Evolutionary conservation across 2,113 vertebrate genomes (phyloP), one percentile per base, ranked within the genome.

Genomic region (Melierax canorus): DNA sequence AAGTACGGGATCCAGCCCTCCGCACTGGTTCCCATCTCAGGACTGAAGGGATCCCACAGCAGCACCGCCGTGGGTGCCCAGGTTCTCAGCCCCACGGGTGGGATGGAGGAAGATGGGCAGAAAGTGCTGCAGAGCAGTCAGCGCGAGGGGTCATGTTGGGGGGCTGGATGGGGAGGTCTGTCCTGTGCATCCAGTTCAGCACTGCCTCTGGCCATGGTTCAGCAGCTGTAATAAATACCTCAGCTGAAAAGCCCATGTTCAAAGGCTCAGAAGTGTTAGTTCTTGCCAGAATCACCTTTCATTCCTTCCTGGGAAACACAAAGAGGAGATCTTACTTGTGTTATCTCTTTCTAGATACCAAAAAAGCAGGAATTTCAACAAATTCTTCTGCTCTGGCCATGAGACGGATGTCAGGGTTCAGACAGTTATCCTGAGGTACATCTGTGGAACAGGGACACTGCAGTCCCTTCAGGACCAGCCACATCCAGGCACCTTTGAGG

Each of bases 141-240:
- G 53, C 6, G 36, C 56, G 46, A 50, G 39, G 48, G 45, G 45
- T 53, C 3, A 0, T 34, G 39, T 1, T 29, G 58, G 15, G 36
- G 66, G 91, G 58, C 66, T 46, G 67, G 48, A 27, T 24, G 36
- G 88, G 56, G 78, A 72, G 43, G 67, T 86, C 79, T 58, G 23
- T 83, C 94, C 88, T 66, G 95, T 36, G 21, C 36, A 6, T 69
- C 85, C 86, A 92, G 92, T 45, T 72, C 82, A 16, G 32, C 43
- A 1, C 53, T 46, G 86, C 66, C 71, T 48, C 81, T 73, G 66
- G 63, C 36, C 80, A 8, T 5, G 24, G 45, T 3, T 66, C 66
- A 34, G 78, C 39, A 58, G 79, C 71, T 7, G 1, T 12, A 45
- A 50, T 69, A 94, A 96, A 94, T 74, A 69, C 53, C 79, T 63